phyloP scores from a whole-genome alignment of 2,113 vertebrate species.

The Elaphurus davidianus region DNA sequence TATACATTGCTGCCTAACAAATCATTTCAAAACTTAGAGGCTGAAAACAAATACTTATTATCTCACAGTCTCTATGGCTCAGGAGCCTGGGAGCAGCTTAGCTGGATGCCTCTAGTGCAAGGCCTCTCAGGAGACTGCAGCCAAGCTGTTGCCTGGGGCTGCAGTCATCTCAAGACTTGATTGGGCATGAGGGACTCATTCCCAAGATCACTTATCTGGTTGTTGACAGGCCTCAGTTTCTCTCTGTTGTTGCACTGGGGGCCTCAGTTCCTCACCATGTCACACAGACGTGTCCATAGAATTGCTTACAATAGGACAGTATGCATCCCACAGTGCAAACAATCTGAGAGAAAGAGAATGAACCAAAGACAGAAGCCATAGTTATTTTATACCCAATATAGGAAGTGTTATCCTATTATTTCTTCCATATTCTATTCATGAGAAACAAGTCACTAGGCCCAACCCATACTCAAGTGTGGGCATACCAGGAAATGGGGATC shows the following conservation, averaged over 20 bases:
- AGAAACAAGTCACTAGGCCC: background rate
- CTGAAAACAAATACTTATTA: background rate
- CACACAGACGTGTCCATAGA: background rate
- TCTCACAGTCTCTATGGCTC: background rate
- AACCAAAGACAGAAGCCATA: background rate
- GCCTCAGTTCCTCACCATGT: background rate
- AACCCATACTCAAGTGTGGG: background rate
- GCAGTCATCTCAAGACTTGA: background rate
- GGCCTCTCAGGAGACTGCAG: background rate
- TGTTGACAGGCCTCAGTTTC: background rate
- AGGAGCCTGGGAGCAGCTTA: background rate
- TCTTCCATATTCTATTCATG: background rate
- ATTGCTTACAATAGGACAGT: background rate
- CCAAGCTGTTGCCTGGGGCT: background rate
- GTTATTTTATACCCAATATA: background rate
- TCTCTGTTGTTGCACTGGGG: background rate
- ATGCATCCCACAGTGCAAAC: background rate
- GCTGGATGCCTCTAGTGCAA: background rate
- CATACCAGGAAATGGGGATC: background rate
- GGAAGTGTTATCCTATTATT: background rate
- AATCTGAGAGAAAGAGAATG: background rate
- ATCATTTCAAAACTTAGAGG: conserved; percentile 5
- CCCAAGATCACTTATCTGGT: background rate
- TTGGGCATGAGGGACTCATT: background rate
- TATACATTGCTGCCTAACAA: background rate